These are phyloP conservation scores for Poeciliopsis prolifica DNA, from an alignment of 2,113 vertebrate species.

Conservation along the genomic window DNA sequence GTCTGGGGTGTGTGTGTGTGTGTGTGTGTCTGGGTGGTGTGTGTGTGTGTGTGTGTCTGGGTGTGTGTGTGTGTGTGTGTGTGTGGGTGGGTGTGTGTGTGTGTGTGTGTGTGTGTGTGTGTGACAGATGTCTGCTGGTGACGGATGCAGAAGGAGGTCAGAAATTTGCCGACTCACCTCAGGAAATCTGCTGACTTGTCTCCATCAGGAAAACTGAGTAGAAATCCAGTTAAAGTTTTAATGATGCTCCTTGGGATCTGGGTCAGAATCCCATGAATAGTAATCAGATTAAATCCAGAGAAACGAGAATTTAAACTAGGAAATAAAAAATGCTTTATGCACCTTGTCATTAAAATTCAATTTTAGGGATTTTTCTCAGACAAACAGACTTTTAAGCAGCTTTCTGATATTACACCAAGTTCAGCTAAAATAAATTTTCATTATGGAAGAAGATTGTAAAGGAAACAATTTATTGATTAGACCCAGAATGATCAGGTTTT, in stretches of 20 bases:
- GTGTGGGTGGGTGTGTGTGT: too few relatives aligned
- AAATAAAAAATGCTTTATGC: background rate
- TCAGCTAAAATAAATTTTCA: too few relatives aligned
- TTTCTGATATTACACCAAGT: too few relatives aligned
- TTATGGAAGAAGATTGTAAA: too few relatives aligned
- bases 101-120: constrained; percentile 8
- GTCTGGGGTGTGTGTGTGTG: background rate
- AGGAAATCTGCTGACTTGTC: constrained; percentile 14
- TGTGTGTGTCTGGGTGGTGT: constrained; percentile 36
- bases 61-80: too few relatives aligned
- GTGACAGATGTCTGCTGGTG: constrained; percentile 55
- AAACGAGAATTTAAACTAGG: background rate
- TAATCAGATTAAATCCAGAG: background rate
- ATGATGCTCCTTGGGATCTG: constrained; percentile 44
- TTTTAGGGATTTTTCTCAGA: too few relatives aligned
- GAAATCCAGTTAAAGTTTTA: constrained; percentile 52
- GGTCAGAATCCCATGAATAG: constrained; percentile 40
- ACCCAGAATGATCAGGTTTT: too few relatives aligned
- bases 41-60: constrained; percentile 4
- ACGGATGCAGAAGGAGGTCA: constrained; percentile 38
- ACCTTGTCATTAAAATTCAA: background rate
- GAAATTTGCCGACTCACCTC: constrained; percentile 9
- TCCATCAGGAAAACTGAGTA: constrained; percentile 28
- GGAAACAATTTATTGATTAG: too few relatives aligned
- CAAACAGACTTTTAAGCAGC: too few relatives aligned